Percentiles rank a stretch among this genome's conserved stretches.
Evolutionary conservation across 23 tunicate genomes (phyloP).

Genomic region (Trididemnum nubilum): DNA sequence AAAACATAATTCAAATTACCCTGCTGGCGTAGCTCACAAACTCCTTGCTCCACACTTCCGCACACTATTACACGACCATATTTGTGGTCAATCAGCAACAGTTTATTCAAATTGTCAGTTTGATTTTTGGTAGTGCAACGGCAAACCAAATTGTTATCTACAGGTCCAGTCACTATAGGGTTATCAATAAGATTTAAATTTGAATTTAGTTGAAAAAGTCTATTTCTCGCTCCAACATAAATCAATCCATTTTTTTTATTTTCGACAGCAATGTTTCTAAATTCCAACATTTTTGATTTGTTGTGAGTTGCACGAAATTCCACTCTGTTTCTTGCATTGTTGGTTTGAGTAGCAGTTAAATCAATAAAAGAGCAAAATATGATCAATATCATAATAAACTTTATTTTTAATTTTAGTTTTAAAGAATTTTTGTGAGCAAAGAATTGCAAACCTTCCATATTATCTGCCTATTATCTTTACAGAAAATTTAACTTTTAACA

Average conservation of each 20-base stretch:
- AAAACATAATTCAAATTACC: background rate
- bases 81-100: constrained; percentile 6
- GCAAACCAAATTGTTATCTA: constrained; percentile 40
- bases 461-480: no score
- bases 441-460: no score
- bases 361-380: no score
- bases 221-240: constrained; percentile 66
- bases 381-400: no score
- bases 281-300: constrained; percentile 21
- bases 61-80: constrained; percentile 10
- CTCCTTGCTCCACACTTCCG: constrained; percentile 32
- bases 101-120: constrained; percentile 24
- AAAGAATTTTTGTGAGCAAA: no score
- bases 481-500: no score
- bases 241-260: constrained; percentile 30
- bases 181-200: background rate
- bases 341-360: background rate
- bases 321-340: background rate
- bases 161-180: constrained; percentile 51
- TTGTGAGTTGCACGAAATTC: background rate
- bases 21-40: constrained; percentile 13
- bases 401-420: no score
- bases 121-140: background rate
- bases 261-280: constrained; percentile 54
- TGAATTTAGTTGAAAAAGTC: constrained; percentile 50